Conservation (phyloP, 2,113 vertebrate species). For the Todiramphus saurophagus region DNA sequence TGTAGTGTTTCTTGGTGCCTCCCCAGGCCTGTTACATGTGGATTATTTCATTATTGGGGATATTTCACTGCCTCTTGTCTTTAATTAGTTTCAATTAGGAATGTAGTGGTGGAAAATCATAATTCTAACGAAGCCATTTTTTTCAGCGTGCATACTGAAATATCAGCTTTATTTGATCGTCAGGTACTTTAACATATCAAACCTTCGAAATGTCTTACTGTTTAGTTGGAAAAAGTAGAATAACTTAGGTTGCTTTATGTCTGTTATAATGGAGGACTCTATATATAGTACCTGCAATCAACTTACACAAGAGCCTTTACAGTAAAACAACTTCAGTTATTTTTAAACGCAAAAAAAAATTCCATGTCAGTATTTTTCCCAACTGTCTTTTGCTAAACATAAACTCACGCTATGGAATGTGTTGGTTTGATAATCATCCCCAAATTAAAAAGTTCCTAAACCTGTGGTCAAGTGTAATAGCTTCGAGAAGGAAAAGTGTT, state of each 20-base stretch:
- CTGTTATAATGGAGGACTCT: background rate
- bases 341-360: background rate
- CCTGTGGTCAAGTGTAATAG: background rate
- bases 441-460: background rate
- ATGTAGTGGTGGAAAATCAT: background rate
- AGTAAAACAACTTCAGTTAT: background rate
- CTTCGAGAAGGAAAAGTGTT: background rate
- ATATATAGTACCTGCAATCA: conserved; percentile 10
- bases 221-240: background rate
- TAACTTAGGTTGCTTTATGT: background rate
- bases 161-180: background rate
- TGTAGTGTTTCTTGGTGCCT: background rate
- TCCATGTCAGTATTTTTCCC: background rate
- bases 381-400: background rate
- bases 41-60: background rate
- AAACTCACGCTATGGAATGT: background rate
- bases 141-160: background rate
- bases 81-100: background rate
- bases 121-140: background rate
- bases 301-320: background rate
- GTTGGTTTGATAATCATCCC: background rate
- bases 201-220: background rate
- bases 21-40: background rate
- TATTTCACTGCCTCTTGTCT: background rate
- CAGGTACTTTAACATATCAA: background rate